A percentile compares a stretch with the other conserved stretches of the same genome.
Conservation (phyloP, 2,797 vertebrate species). For the Chlorospingus flavigularis region DNA sequence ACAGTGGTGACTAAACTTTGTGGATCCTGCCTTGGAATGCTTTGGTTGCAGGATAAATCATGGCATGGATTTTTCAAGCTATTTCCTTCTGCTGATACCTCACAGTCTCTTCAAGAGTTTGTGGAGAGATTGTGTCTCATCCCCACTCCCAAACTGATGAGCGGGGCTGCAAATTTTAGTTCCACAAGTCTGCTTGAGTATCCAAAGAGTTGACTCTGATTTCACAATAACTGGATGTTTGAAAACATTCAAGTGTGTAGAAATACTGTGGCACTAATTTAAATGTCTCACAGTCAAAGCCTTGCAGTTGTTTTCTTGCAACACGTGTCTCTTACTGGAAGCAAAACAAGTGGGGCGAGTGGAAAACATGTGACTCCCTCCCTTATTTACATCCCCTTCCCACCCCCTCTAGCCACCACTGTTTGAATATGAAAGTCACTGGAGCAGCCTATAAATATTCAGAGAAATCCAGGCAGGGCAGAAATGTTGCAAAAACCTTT, state of each 20-base stretch:
- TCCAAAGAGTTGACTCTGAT: background rate
- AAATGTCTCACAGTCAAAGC: background rate
- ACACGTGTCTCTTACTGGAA: constrained; percentile 65
- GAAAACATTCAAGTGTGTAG: constrained; percentile 46
- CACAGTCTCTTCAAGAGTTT: background rate
- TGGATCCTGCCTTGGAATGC: background rate
- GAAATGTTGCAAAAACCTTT: constrained; percentile 59
- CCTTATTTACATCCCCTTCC: constrained; percentile 19
- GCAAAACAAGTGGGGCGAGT: constrained; percentile 38
- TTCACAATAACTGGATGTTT: constrained; percentile 46
- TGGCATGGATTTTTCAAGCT: accelerated
- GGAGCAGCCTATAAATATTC: constrained; percentile 65
- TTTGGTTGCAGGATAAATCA: background rate
- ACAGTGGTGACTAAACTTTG: background rate
- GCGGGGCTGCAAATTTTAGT: background rate
- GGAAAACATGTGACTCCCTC: constrained; percentile 50
- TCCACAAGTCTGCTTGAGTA: background rate
- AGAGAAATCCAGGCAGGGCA: constrained; percentile 38
- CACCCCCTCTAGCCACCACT: background rate
- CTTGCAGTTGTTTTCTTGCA: constrained; percentile 59
- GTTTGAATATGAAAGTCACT: constrained; percentile 34
- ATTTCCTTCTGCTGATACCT: background rate
- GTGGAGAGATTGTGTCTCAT: background rate
- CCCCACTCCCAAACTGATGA: background rate
- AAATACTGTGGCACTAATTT: constrained; percentile 11